Evolutionary conservation across 2,888 invertebrate genomes (phyloP), one percentile per base, ranked within the genome.

Genomic region (Nebria brevicollis): DNA sequence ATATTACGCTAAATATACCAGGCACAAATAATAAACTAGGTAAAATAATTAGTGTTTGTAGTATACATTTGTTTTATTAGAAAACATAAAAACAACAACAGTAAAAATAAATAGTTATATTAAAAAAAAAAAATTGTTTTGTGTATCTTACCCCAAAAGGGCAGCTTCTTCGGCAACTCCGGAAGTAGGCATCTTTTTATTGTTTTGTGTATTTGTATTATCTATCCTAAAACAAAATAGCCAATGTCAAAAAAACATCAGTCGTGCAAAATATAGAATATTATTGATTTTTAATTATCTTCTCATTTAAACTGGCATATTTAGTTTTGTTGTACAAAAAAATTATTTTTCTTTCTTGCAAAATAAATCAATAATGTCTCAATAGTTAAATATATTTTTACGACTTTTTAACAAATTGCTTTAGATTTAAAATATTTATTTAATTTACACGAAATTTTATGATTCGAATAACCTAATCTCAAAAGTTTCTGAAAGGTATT

Each of bases 101-200:
- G 76, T 10, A 34, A 72, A 64, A 73, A 73, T 73, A 13, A 42
- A 73, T 73, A 41, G 6, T 15, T 26, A 70, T 25, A 70, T 70
- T 77, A 65, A 26, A 75, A 84, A 84, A 82, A 43, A 43, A 54
- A 54, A 54, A 54, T 7, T 54, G 54, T 54, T 83, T 73, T 80
- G 77, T 83, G 64, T 85, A 83, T 89, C 95, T 95, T 94, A 96
- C 96, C 96, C 95, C 89, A 96, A 92, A 84, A 96, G 94, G 88
- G 96, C 95, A 86, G 95, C 94, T 91, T 96, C 95, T 92, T 96
- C 96, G 89, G 95, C 94, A 86, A 92, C 93, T 86, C 89, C 89
- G 84, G 93, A 92, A 85, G 93, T 90, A 86, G 94, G 94, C 95
- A 95, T 95, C 90, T 91, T 93, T 85, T 87, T 88, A 83, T 88